A percentile compares a stretch with the other conserved stretches of the same genome.
These are phyloP conservation scores for Caenorhabditis sp. DNA, from an alignment of 2,888 invertebrate genomes.

Conservation along the genomic window DNA sequence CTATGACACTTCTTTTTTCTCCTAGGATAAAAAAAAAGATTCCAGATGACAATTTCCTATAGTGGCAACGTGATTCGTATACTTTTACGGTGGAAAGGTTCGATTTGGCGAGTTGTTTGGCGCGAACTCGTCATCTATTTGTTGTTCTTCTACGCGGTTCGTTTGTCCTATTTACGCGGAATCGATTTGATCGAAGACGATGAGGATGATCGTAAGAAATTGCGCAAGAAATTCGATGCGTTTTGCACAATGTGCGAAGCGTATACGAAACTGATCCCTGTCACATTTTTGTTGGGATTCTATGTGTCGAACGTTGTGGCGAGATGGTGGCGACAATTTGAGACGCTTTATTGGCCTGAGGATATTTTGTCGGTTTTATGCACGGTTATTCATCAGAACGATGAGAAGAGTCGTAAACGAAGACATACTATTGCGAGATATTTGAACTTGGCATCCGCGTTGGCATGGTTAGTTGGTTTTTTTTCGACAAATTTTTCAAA, in stretches of 20 bases:
- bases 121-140: slow-evolving; percentile 50
- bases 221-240: slow-evolving; percentile 40
- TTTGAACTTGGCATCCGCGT: slow-evolving; percentile 52
- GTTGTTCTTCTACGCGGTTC: slow-evolving; percentile 42
- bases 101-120: slow-evolving; percentile 54
- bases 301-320: slow-evolving; percentile 59
- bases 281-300: slow-evolving; percentile 64
- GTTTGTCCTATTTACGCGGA: slow-evolving; percentile 45
- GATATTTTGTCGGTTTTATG: slow-evolving; percentile 54
- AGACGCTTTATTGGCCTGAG: slow-evolving; percentile 56
- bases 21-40: neutral
- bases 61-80: slow-evolving; percentile 53
- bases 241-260: slow-evolving; percentile 54
- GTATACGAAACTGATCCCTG: slow-evolving; percentile 58
- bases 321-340: slow-evolving; percentile 59
- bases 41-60: slow-evolving; percentile 56
- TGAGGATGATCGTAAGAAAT: slow-evolving; percentile 31
- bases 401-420: slow-evolving; percentile 44
- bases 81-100: slow-evolving; percentile 60
- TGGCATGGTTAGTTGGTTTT: slow-evolving; percentile 45
- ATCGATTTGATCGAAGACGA: slow-evolving; percentile 45
- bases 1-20: neutral
- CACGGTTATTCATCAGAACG: slow-evolving; percentile 44
- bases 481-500: neutral
- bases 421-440: slow-evolving; percentile 59